Evolutionary conservation across 1,140 invertebrate genomes (phyloP).

Genomic region (Drosophila funebris): DNA sequence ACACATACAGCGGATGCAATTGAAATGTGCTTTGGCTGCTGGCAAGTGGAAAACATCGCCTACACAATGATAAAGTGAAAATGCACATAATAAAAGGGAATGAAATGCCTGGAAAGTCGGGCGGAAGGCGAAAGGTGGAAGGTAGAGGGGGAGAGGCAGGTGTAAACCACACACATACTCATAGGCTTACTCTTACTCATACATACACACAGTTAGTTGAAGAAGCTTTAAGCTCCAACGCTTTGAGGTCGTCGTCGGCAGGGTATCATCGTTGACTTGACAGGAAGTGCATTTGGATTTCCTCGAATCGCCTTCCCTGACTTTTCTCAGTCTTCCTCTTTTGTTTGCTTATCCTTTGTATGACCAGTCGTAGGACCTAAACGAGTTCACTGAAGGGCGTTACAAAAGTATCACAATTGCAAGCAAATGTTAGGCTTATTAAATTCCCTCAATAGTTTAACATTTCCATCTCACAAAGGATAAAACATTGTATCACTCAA

Average conservation of each 20-base stretch:
- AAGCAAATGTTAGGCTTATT: slow-evolving; percentile 71
- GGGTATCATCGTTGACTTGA: slow-evolving; percentile 16
- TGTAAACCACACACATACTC: slow-evolving; percentile 21
- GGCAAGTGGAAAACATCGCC: slow-evolving; percentile 65
- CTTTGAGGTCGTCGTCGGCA: slow-evolving; percentile 4
- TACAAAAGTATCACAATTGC: slow-evolving; percentile 18
- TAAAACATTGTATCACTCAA: too few species aligned
- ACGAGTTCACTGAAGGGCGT: slow-evolving; percentile 49
- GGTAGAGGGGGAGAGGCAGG: background rate
- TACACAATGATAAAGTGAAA: slow-evolving; percentile 80
- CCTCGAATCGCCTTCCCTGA: background rate
- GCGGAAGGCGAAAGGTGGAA: background rate
- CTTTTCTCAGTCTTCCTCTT: background rate
- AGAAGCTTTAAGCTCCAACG: slow-evolving; percentile 54
- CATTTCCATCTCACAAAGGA: too few species aligned
- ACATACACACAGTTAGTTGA: slow-evolving; percentile 42
- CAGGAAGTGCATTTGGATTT: slow-evolving; percentile 61
- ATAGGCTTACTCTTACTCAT: slow-evolving; percentile 13
- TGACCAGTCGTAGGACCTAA: slow-evolving; percentile 57
- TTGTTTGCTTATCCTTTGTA: slow-evolving; percentile 6
- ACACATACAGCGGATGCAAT: slow-evolving; percentile 41
- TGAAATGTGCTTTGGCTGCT: slow-evolving; percentile 59
- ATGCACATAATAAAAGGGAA: slow-evolving; percentile 51
- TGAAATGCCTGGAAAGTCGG: background rate
- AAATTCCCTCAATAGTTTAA: slow-evolving; percentile 42